Percentiles rank a stretch among this genome's conserved stretches.
These are phyloP conservation scores for Paramacrobiotus metropolitanus DNA, from an alignment of 1,140 invertebrate species.

Conservation along the genomic window DNA sequence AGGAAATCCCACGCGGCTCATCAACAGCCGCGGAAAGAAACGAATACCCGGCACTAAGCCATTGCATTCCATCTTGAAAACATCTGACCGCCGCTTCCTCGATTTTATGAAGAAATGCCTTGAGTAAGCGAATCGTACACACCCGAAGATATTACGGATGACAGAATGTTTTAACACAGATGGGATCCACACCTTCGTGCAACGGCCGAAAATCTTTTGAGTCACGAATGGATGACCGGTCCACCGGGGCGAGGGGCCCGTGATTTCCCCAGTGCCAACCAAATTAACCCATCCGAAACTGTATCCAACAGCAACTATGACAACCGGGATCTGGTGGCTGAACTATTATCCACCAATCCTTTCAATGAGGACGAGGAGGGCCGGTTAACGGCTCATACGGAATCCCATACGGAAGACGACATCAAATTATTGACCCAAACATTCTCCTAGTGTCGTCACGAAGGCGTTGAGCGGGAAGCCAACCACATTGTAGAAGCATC, in stretches of 20 bases:
- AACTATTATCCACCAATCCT: neutral
- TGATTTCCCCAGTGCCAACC: neutral
- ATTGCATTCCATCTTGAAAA: neutral
- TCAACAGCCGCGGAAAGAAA: neutral
- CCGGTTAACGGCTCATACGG: no score
- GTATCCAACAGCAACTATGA: neutral
- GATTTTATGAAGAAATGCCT: constrained; percentile 1
- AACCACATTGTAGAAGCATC: no score
- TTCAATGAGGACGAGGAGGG: neutral
- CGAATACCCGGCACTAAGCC: neutral
- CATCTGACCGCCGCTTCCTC: neutral
- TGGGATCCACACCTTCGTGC: neutral
- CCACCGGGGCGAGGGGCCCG: neutral
- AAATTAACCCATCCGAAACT: neutral
- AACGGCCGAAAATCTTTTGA: neutral
- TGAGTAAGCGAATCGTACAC: neutral
- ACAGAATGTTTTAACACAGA: no score
- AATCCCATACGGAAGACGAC: no score
- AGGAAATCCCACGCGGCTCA: constrained; percentile 38
- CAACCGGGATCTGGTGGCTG: neutral
- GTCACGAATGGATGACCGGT: neutral
- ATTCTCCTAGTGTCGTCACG: no score
- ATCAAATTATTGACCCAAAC: no score
- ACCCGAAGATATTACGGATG: neutral
- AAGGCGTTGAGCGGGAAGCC: no score